Base-by-base conservation (phyloP, 2,113 vertebrate genomes). In the Raja brachyura region DNA sequence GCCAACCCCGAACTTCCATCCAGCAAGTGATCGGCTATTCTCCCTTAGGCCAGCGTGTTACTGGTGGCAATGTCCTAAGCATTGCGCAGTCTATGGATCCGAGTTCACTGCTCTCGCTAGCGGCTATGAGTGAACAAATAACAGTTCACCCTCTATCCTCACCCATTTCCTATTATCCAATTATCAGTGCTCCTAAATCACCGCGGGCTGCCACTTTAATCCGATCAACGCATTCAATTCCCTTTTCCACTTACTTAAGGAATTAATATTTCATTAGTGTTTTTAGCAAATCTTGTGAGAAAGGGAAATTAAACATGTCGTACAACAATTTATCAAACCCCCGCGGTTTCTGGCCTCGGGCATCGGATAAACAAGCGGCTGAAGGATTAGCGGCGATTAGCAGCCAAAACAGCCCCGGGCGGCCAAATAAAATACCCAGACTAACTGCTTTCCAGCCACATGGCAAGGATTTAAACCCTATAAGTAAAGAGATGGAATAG, bases 151-250 rank as follows among this genome's bases (percentile, higher is more conserved):
- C 90, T 70, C 33, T 74, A 33, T 92, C 90, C 66, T 92, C 96
- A 96, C 96, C 96, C 95, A 96, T 96, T 96, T 94, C 96, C 96
- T 96, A 97, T 97, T 97, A 97, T 96, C 96, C 96, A 97, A 97
- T 97, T 97, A 97, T 97, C 96, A 95, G 93, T 95, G 96, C 95
- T 96, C 96, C 96, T 97, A 97, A 97, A 97, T 97, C 97, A 97
- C 97, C 96, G 96, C 94, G 86, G 96, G 96, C 96, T 96, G 95
- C 96, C 96, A 95, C 95, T 93, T 95, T 97, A 97, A 97, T 97
- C 97, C 96, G 96, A 96, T 97, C 96, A 97, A 97, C 96, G 96
- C 96, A 96, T 96, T 97, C 96, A 96, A 93, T 95, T 96, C 96
- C 95, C 95, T 96, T 96, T 96, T 94, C 95, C 95, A 96, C 94